Conservation (phyloP, 2,888 invertebrate species). For the Melangyna quadrimaculata region DNA sequence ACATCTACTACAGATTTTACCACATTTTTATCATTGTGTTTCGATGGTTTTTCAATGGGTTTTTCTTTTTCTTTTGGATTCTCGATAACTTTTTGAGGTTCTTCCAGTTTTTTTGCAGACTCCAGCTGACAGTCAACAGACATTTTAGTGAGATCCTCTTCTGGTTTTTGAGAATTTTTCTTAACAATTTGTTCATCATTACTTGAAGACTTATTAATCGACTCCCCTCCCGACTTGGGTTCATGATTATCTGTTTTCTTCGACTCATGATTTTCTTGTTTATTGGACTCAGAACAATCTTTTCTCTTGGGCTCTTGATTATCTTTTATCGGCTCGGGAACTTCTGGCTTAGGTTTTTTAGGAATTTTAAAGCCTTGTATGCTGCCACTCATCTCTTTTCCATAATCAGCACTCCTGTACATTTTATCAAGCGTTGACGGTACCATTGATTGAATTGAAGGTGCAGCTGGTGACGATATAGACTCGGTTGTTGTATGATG, state of each 20-base stretch:
- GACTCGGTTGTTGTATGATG: not conserved
- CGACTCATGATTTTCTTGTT: too few relatives aligned
- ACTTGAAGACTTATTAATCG: not conserved
- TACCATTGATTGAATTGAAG: constrained; percentile 1
- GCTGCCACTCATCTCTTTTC: constrained; percentile 30
- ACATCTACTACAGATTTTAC: not conserved
- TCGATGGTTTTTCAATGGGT: not conserved
- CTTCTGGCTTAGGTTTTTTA: constrained; percentile 73
- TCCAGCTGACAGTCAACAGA: not conserved
- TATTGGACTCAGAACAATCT: too few relatives aligned
- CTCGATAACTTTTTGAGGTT: not conserved
- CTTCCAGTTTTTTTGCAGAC: not conserved
- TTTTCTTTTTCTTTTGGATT: not conserved
- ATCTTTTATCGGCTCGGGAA: not conserved
- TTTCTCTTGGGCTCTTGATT: too few relatives aligned
- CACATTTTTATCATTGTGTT: not conserved
- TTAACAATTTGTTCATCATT: not conserved
- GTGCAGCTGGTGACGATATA: not conserved
- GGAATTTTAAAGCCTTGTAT: constrained; percentile 78
- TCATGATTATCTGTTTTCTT: constrained; percentile 17
- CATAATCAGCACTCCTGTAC: constrained; percentile 75
- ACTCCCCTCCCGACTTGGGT: not conserved
- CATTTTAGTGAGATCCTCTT: not conserved
- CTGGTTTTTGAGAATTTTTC: not conserved
- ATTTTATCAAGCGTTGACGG: constrained; percentile 76